Evolutionary conservation across 1,140 invertebrate genomes (phyloP), one percentile per base, ranked within the genome.

Genomic region (Heliothis subflexa): DNA sequence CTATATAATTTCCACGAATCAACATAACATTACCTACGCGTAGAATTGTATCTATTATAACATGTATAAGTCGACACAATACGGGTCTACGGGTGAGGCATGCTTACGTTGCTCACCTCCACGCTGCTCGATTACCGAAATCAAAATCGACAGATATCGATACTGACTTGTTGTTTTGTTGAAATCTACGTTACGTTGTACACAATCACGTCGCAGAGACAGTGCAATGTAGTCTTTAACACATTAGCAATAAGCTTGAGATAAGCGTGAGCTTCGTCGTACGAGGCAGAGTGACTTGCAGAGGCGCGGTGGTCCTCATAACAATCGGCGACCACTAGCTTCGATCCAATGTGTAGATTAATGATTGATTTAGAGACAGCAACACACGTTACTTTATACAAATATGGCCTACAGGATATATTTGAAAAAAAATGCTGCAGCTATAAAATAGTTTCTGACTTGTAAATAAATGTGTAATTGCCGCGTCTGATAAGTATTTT

Each of bases 131-230:
- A 88, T 90, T 86, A 85, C 83, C 84, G 78, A 90, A 87, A 88
- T 86, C 87, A 86, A 86, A 89, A 86, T 87, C 86, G 84, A 90
- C 83, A 86, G 89, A 86, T 88, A 90, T 89, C 83, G 86, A 91
- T 91, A 89, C 79, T 75, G 76, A 82, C 78, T 81, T 76, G 85
- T 87, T 85, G 83, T 88, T 86, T 89, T 86, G 85, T 86, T 83
- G 64, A 84, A 86, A 80, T 80, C 70, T 78, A 78, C 66, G 70
- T 55, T 78, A 78, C 66, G 70, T 55, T 66, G 49, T 74, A 71
- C 78, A 81, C 77, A 78, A 79, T 74, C 68, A 66, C 13, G 64
- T 5, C 47, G 10, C 2, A 4, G 10, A 1, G 10, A 11, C 57
- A 81, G 13, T 14, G 47, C 0, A 81, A 76, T 77, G 13, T 84